A percentile compares a stretch with the other conserved stretches of the same genome.
These are phyloP conservation scores for Brachionus paranguensis DNA, from an alignment of 1,140 invertebrate genomes.

Conservation along the genomic window DNA sequence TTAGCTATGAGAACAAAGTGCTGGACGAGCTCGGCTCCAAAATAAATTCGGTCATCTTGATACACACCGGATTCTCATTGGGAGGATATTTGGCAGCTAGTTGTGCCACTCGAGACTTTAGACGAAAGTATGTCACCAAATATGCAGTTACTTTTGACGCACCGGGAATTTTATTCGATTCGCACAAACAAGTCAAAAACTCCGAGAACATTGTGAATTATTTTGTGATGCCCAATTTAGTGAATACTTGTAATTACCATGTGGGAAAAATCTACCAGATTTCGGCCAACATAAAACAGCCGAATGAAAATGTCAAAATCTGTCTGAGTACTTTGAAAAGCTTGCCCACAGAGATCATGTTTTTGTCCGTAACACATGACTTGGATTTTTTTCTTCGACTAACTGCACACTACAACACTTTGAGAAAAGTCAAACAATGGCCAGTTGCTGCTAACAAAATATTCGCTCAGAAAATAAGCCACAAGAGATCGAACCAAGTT, in stretches of 20 bases:
- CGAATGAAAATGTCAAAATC: background rate
- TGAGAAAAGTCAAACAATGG: background rate
- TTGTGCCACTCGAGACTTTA: background rate
- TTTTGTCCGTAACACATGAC: background rate
- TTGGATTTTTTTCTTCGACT: background rate
- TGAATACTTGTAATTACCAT: slow-evolving; percentile 14
- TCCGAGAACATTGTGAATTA: background rate
- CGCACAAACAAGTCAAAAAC: background rate
- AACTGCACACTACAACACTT: background rate
- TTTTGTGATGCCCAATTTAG: slow-evolving; percentile 24
- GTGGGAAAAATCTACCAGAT: slow-evolving; percentile 7
- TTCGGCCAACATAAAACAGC: background rate
- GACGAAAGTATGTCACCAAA: background rate
- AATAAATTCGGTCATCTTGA: background rate
- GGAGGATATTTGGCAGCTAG: background rate
- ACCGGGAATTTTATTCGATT: background rate
- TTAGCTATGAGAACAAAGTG: background rate
- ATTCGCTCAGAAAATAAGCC: background rate
- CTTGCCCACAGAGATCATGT: background rate
- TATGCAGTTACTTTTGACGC: background rate
- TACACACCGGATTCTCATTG: background rate
- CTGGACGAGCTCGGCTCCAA: background rate
- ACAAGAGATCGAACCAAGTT: background rate
- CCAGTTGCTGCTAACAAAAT: background rate
- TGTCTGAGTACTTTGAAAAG: background rate